Percentiles rank a stretch among this genome's conserved stretches.
Evolutionary conservation across 92 coral and sea anemone genomes (phyloP).

Genomic region (Bergia puertoricense): DNA sequence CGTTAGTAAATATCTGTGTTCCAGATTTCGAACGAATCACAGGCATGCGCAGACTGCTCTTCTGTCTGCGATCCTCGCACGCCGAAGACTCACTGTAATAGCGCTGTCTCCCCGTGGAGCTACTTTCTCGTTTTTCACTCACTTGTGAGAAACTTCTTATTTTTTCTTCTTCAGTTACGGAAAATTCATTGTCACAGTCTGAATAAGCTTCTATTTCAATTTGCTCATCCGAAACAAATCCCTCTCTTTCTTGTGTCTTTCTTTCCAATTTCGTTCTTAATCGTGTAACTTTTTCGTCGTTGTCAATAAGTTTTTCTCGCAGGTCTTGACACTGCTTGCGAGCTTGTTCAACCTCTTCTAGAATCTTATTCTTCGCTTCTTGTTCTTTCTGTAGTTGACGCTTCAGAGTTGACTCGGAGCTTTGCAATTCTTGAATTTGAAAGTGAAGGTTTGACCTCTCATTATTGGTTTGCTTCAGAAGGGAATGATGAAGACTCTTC

Average conservation of each 20-base stretch:
- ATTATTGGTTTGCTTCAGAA: slow-evolving; percentile 52
- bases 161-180: neutral
- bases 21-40: slow-evolving; percentile 29
- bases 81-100: neutral
- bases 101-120: too few species aligned
- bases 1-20: slow-evolving; percentile 9
- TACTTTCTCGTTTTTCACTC: neutral
- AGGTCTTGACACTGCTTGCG: slow-evolving; percentile 24
- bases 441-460: slow-evolving; percentile 42
- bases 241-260: neutral
- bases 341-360: slow-evolving; percentile 20
- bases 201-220: neutral
- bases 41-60: neutral
- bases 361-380: slow-evolving; percentile 5
- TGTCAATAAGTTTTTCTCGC: slow-evolving; percentile 19
- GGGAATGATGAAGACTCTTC: slow-evolving; percentile 63
- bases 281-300: slow-evolving; percentile 6
- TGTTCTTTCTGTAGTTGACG: slow-evolving; percentile 12
- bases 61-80: neutral
- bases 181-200: neutral
- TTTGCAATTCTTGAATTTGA: slow-evolving; percentile 42
- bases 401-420: slow-evolving; percentile 14
- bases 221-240: neutral
- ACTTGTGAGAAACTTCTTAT: neutral
- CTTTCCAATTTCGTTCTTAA: neutral